A percentile compares a stretch with the other conserved stretches of the same genome.
Evolutionary conservation across 2,888 invertebrate species (phyloP).

Genomic region (Tineola bisselliella): DNA sequence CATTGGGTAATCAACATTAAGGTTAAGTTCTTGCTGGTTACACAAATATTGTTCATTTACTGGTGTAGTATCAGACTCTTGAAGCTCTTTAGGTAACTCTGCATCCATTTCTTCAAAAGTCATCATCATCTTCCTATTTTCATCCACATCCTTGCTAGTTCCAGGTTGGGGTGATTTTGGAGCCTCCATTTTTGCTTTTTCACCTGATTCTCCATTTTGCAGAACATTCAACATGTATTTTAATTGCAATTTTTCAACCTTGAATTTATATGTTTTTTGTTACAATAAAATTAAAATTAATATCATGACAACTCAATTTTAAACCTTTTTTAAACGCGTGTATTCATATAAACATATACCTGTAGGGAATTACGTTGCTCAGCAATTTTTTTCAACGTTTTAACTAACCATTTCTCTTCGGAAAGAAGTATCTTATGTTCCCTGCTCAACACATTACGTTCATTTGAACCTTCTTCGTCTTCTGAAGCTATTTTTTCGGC

Average conservation of each 20-base stretch:
- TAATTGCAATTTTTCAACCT: conserved; percentile 47
- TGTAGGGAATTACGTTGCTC: conserved; percentile 43
- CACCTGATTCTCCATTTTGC: conserved; percentile 15
- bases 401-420: conserved; percentile 46
- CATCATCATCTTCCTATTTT: neutral
- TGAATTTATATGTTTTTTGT: no score
- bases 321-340: neutral
- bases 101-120: neutral
- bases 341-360: conserved; percentile 23
- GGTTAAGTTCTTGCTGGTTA: conserved; percentile 28
- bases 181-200: conserved; percentile 18
- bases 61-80: neutral
- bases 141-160: conserved; percentile 16
- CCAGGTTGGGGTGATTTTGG: neutral
- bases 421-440: conserved; percentile 42
- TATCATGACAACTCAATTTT: neutral
- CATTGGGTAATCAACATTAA: conserved; percentile 28
- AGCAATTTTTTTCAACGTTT: conserved; percentile 35
- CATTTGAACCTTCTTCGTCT: neutral
- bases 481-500: neutral
- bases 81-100: neutral
- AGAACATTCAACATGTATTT: conserved; percentile 32
- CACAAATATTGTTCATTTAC: neutral
- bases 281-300: conserved; percentile 16
- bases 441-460: neutral